Percentiles rank a stretch among this genome's conserved stretches.
Conservation (phyloP, 2,797 vertebrate genomes). For the Lacerta viridis region DNA sequence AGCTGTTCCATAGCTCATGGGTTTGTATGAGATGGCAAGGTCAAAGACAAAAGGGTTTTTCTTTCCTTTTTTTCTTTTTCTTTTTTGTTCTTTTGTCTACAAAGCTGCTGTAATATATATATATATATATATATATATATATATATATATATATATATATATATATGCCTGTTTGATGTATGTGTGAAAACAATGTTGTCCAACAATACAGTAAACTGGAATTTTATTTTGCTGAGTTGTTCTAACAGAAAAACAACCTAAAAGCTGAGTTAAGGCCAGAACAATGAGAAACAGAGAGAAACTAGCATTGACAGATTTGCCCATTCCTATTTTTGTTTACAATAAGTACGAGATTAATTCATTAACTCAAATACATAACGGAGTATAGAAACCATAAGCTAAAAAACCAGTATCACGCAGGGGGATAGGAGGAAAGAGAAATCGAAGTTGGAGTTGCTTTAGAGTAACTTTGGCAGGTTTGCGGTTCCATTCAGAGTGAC, state of each 20-base stretch:
- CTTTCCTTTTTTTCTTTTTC: constrained; percentile 27
- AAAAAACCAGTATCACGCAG: not conserved
- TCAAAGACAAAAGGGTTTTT: constrained; percentile 82
- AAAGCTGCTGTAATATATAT: constrained; percentile 87
- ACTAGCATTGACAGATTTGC: no score
- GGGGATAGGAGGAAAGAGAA: not conserved
- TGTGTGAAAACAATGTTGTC: constrained; percentile 89
- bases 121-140: no score
- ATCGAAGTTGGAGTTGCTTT: not conserved
- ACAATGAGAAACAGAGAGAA: no score
- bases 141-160: not conserved
- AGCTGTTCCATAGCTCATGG: constrained; percentile 92
- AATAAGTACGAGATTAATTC: not conserved
- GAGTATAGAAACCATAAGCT: not conserved
- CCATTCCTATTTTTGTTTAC: not conserved
- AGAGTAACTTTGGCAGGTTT: not conserved
- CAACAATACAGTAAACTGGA: constrained; percentile 95
- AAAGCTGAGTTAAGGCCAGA: no score
- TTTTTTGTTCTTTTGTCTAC: constrained; percentile 82
- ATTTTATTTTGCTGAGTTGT: constrained; percentile 94
- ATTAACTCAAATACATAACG: not conserved
- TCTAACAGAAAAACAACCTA: constrained; percentile 71
- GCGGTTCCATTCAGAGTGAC: not conserved
- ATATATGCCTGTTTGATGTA: constrained; percentile 89
- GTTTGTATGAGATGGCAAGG: constrained; percentile 90